Conservation (phyloP, 2,797 vertebrate species). For the Notolepis coatsorum region DNA sequence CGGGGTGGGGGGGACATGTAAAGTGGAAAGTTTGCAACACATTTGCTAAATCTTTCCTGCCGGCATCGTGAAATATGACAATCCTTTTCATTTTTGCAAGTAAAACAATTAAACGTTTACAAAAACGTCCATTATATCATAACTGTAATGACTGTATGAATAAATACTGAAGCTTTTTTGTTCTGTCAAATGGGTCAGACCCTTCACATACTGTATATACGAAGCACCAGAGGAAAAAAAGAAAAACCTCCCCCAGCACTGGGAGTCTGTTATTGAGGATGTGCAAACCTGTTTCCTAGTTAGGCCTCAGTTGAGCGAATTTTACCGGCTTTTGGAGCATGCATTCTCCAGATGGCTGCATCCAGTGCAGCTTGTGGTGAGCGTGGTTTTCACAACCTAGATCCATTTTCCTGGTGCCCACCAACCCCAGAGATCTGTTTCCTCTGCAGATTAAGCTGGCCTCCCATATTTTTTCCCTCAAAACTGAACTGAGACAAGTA, state of each 20-base stretch:
- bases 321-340: conserved; percentile 82
- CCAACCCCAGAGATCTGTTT: conserved; percentile 81
- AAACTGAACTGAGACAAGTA: conserved; percentile 64
- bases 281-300: conserved; percentile 82
- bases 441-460: conserved; percentile 82
- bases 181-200: not conserved
- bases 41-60: no score
- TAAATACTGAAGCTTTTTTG: not conserved
- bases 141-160: not conserved
- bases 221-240: conserved; percentile 11
- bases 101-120: conserved; percentile 2
- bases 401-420: conserved; percentile 84
- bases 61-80: no score
- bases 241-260: conserved; percentile 29
- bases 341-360: conserved; percentile 84
- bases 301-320: conserved; percentile 75
- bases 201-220: not conserved
- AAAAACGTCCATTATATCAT: not conserved
- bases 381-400: conserved; percentile 83
- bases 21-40: no score
- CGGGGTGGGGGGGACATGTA: no score
- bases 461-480: conserved; percentile 75
- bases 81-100: no score
- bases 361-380: conserved; percentile 85
- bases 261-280: conserved; percentile 71